phyloP scores from a whole-genome alignment of 2,113 vertebrate genomes.

The Falco punctatus region DNA sequence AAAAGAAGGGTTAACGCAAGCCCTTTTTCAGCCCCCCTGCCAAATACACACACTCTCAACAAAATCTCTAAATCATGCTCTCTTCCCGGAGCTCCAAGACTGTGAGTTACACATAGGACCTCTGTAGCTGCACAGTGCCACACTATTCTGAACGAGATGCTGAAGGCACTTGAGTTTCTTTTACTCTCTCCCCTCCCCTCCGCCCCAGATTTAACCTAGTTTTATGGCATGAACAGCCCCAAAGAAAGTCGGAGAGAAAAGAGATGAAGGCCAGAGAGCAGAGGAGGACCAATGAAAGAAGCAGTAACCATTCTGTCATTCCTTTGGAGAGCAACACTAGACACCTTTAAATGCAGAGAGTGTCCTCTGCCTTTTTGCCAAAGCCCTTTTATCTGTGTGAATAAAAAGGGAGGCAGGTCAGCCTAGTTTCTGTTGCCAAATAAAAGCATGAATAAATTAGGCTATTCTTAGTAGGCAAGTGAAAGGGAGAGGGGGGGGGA shows the following conservation, averaged over 20 bases:
- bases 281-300: slow-evolving; percentile 70
- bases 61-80: slow-evolving; percentile 54
- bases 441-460: slow-evolving; percentile 75
- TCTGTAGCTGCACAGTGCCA: slow-evolving; percentile 56
- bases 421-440: slow-evolving; percentile 64
- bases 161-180: slow-evolving; percentile 69
- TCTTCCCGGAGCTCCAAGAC: slow-evolving; percentile 24
- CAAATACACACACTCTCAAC: slow-evolving; percentile 24
- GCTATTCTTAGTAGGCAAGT: slow-evolving; percentile 76
- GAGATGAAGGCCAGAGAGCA: slow-evolving; percentile 54
- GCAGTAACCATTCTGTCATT: slow-evolving; percentile 72
- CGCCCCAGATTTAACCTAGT: slow-evolving; percentile 73
- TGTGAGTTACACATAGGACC: slow-evolving; percentile 47
- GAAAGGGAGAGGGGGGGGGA: slow-evolving; percentile 34
- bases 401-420: slow-evolving; percentile 64
- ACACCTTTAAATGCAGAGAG: slow-evolving; percentile 61
- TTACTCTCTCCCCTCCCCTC: slow-evolving; percentile 57
- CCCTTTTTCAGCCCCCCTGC: not conserved
- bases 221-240: slow-evolving; percentile 69
- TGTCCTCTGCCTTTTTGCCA: slow-evolving; percentile 55
- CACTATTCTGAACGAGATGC: slow-evolving; percentile 64
- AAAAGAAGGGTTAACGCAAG: slow-evolving; percentile 46
- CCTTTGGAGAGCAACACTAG: slow-evolving; percentile 71
- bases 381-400: slow-evolving; percentile 59
- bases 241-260: slow-evolving; percentile 71